Evolutionary conservation across 2,113 vertebrate species (phyloP).

Genomic region (Numenius arquata): DNA sequence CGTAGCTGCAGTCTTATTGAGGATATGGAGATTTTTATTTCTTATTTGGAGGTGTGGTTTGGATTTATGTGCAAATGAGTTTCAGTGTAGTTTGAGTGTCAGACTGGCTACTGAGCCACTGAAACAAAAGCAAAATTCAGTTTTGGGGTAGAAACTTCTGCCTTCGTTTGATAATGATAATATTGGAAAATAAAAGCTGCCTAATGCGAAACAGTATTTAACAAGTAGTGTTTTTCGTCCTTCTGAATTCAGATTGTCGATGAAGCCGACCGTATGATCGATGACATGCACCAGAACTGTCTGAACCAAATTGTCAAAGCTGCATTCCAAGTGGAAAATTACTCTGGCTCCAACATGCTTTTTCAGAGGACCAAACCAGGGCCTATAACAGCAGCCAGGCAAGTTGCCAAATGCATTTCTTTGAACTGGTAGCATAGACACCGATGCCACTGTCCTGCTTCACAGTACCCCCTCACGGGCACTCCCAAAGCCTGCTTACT

Average conservation of each 20-base stretch:
- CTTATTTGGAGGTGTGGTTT: not conserved
- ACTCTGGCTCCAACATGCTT: conserved; percentile 10
- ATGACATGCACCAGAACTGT: conserved; percentile 95
- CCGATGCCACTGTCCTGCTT: not conserved
- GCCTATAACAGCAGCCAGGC: conserved; percentile 85
- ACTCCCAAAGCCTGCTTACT: not conserved
- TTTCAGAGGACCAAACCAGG: conserved; percentile 76
- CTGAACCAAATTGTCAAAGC: conserved; percentile 84
- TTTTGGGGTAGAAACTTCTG: not conserved
- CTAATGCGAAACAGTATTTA: not conserved
- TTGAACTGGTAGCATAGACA: not conserved
- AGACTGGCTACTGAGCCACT: not conserved
- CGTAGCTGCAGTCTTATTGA: not conserved
- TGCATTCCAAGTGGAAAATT: conserved; percentile 62
- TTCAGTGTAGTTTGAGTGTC: not conserved
- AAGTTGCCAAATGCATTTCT: not conserved
- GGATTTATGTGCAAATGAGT: not conserved
- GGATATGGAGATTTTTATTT: not conserved
- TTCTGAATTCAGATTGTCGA: conserved; percentile 83
- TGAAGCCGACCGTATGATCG: conserved; percentile 95
- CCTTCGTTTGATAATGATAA: not conserved
- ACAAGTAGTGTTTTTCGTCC: not conserved
- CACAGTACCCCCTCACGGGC: too few relatives aligned
- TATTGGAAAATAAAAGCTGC: not conserved
- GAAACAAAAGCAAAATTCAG: not conserved